Conservation (phyloP, 1,140 invertebrate genomes). For the Scaptodrosophila lebanonensis region DNA sequence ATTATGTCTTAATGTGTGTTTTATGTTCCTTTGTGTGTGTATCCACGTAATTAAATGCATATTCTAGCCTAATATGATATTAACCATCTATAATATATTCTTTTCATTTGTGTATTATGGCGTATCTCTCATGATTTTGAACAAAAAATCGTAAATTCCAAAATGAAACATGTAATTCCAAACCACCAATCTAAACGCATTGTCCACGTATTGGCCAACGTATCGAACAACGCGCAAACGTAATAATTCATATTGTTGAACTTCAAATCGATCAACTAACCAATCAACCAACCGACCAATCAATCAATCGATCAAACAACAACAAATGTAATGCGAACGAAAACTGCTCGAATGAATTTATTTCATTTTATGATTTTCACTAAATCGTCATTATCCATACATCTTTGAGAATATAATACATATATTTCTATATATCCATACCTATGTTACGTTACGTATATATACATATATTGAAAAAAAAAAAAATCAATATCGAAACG, state of each 20-base stretch:
- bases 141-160: constrained; percentile 12
- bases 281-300: constrained; percentile 30
- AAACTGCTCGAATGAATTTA: constrained; percentile 61
- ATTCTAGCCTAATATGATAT: constrained; percentile 33
- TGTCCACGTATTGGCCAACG: constrained; percentile 53
- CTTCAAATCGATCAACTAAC: constrained; percentile 43
- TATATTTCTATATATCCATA: constrained; percentile 41
- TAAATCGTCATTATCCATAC: constrained; percentile 40
- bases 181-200: constrained; percentile 25
- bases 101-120: constrained; percentile 52
- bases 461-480: constrained; percentile 46
- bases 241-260: constrained; percentile 21
- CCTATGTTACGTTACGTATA: constrained; percentile 35
- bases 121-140: constrained; percentile 42
- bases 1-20: too few species aligned
- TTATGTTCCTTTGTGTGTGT: constrained; percentile 48
- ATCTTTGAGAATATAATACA: constrained; percentile 18
- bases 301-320: constrained; percentile 27
- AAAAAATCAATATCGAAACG: constrained; percentile 48
- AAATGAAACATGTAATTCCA: constrained; percentile 17
- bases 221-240: constrained; percentile 37
- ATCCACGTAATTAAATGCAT: constrained; percentile 20
- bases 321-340: constrained; percentile 65
- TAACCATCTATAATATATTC: constrained; percentile 57
- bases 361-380: constrained; percentile 63